Evolutionary conservation across 2,797 vertebrate species (phyloP).

Genomic region (Enteromius unitaeniatus): DNA sequence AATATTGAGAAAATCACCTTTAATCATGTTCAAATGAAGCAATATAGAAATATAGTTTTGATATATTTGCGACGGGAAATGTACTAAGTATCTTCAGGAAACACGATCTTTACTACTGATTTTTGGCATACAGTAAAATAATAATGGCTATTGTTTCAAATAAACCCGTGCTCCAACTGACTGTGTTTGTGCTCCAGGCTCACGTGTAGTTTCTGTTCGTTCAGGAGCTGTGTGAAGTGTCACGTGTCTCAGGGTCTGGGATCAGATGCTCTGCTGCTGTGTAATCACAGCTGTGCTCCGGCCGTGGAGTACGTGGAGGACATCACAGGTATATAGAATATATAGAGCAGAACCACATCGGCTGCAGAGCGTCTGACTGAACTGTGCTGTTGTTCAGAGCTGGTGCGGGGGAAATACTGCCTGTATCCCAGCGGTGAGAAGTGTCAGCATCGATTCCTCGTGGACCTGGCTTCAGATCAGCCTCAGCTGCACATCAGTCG

Average conservation of each 20-base stretch:
- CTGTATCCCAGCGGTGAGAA: slow-evolving; percentile 74
- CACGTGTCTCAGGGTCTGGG: slow-evolving; percentile 81
- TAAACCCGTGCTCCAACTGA: too few species aligned
- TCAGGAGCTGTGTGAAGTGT: slow-evolving; percentile 89
- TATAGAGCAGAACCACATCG: neutral
- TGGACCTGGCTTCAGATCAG: slow-evolving; percentile 66
- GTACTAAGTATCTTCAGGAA: too few species aligned
- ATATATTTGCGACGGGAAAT: too few species aligned
- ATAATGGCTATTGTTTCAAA: too few species aligned
- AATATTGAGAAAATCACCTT: too few species aligned
- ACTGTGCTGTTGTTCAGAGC: slow-evolving; percentile 58
- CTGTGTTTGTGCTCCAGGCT: too few species aligned
- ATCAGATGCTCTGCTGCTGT: slow-evolving; percentile 74
- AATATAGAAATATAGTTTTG: too few species aligned
- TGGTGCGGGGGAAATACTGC: slow-evolving; percentile 70
- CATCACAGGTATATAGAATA: slow-evolving; percentile 79
- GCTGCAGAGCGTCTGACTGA: neutral
- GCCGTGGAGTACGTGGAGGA: slow-evolving; percentile 79
- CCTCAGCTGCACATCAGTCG: slow-evolving; percentile 75
- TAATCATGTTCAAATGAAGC: too few species aligned
- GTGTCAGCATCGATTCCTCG: slow-evolving; percentile 77
- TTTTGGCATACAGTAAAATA: too few species aligned
- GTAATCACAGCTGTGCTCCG: slow-evolving; percentile 84
- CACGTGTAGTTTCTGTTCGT: neutral
- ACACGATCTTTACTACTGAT: too few species aligned